These are phyloP conservation scores for Hylia prasina DNA, from an alignment of 2,113 vertebrate species.

Conservation along the genomic window DNA sequence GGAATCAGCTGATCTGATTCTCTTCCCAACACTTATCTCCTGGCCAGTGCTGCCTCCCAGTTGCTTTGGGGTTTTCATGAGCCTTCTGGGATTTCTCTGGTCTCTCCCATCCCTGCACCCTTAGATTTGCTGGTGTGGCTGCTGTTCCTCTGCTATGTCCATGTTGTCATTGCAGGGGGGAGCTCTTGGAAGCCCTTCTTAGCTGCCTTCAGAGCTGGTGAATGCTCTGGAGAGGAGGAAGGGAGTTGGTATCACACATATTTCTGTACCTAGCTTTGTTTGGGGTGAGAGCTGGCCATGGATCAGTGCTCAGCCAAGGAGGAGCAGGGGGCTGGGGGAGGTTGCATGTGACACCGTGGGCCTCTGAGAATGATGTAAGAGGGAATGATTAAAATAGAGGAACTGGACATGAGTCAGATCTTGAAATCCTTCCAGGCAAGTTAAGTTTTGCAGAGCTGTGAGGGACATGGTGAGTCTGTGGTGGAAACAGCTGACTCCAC, in stretches of 20 bases:
- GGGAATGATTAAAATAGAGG: constrained; percentile 66
- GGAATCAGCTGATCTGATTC: background rate
- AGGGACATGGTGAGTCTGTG: constrained; percentile 40
- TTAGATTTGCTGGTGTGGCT: background rate
- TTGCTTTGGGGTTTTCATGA: background rate
- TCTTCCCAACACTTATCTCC: background rate
- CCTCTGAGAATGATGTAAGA: constrained; percentile 64
- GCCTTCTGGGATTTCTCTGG: background rate
- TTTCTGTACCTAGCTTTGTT: background rate
- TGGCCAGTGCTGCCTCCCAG: background rate
- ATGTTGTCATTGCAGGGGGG: background rate
- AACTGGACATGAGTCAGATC: constrained; percentile 66
- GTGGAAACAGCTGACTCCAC: background rate
- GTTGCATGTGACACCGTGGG: constrained; percentile 47
- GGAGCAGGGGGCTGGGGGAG: background rate
- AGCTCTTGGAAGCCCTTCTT: background rate
- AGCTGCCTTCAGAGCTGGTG: background rate
- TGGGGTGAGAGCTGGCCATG: background rate
- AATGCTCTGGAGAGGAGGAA: background rate
- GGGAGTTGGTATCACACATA: background rate
- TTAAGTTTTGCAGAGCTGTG: constrained; percentile 44
- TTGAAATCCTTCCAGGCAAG: constrained; percentile 63
- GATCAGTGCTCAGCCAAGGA: background rate
- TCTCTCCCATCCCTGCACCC: background rate
- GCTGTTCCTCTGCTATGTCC: background rate